Base-by-base conservation (phyloP, 1,140 invertebrate species). In the Pseudomyrmex flavicornis region DNA sequence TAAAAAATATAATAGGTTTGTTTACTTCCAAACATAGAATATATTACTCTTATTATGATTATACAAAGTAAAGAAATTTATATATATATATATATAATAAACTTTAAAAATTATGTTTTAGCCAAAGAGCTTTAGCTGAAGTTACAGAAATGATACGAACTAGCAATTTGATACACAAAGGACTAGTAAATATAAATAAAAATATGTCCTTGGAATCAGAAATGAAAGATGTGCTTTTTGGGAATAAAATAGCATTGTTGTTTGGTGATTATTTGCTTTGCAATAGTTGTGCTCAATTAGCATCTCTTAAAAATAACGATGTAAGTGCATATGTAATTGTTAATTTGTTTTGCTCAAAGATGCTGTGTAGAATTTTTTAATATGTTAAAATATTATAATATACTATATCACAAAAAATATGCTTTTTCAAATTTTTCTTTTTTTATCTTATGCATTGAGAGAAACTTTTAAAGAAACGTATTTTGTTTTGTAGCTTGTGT, bases 121-220 rank as follows among this genome's bases (percentile, higher is more conserved):
- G 97, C 89, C 98, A 99, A 95, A 95, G 97, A 82, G 97, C 97
- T 20, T 94, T 99, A 70, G 98, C 98, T 0, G 98, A 99, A 95
- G 97, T 99, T 7, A 98, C 98, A 0, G 99, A 99, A 95, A 99
- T 99, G 98, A 99, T 99, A 84, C 96, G 99, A 63, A 99, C 98
- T 12, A 98, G 98, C 75, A 98, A 99, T 94, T 94, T 99, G 62
- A 97, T 99, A 12, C 99, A 99, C 93, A 98, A 98, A 95, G 95
- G 96, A 22, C 95, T 99, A 48, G 97, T 98, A 1, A 98, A 99
- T 92, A 95, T 98, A 89, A 96, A 96, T 89, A 93, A 95, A 10
- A 93, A 95, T 17, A 93, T 95, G 66, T 95, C 94, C 90, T 91
- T 95, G 83, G 95, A 96, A 83, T 92, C 94, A 48, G 95, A 96